Base-by-base conservation (phyloP, 2,888 invertebrate species). In the Agrilus mali region DNA sequence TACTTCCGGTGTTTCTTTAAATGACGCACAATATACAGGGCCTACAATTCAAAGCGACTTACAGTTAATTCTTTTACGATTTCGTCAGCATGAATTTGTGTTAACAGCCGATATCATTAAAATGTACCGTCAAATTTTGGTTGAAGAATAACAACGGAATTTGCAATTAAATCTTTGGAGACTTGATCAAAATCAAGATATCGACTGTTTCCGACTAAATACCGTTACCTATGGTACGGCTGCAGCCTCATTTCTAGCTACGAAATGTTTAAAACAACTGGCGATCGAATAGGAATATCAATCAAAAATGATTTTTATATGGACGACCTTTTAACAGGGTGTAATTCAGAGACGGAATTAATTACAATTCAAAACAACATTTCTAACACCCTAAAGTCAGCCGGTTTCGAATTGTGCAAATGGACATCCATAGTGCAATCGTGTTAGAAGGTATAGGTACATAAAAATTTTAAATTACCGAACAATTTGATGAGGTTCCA, bases 71-170 rank as follows among this genome's bases (percentile, higher is more conserved):
- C 14, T 61, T 2, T 6, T 53, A 1, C 46, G 56, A 17, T 61
- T 60, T 51, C 46, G 60, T 14, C 44, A 43, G 6, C 47, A 55
- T 22, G 13, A 41, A 4, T 48, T 53, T 32, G 54, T 56, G 5
- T 33, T 60, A 10, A 47, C 48, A 8, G 57, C 53, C 1, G 58
- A 60, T 36, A 50, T 61, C 7, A 43, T 41, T 5, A 49, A 57
- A 45, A 59, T 60, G 50, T 60, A 56, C 36, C 49, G 53, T 0
- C 56, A 57, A 44, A 50, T 61, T 7, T 5, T 41, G 6, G 41
- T 59, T 1, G 37, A 50, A n/a, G 46, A 49, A 5, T 38, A 47
- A 4, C 48, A 60, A 17, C 40, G 40, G 3, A 42, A 52, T 32
- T 49, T 48, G 22, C 50, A 54, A 15, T 31, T 53, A 20, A 56